These are phyloP conservation scores for Scartelaos histophorus DNA, from an alignment of 2,113 vertebrate genomes.

Conservation along the genomic window DNA sequence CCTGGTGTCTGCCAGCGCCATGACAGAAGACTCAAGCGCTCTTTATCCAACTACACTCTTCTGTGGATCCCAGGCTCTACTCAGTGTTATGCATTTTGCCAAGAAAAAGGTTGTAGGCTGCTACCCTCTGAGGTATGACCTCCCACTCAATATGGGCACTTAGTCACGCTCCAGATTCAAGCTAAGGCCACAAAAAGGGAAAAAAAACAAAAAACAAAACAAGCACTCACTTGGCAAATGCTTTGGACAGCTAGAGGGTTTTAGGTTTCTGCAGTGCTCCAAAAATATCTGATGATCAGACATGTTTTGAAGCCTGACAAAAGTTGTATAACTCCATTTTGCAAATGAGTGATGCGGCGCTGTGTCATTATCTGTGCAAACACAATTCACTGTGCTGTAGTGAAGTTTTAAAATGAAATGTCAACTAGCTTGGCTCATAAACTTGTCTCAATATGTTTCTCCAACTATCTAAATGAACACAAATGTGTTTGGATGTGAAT, in stretches of 20 bases:
- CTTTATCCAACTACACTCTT: constrained; percentile 6
- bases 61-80: not conserved
- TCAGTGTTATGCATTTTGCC: not conserved
- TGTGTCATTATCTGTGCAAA: not conserved
- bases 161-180: not conserved
- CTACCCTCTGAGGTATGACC: constrained; percentile 32
- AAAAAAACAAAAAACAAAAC: not conserved
- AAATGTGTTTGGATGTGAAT: not conserved
- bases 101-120: constrained; percentile 8
- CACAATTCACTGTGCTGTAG: not conserved
- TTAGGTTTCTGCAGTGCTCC: not conserved
- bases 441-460: too few species aligned
- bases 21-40: not conserved
- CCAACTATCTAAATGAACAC: too few species aligned
- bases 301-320: too few species aligned
- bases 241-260: not conserved
- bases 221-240: not conserved
- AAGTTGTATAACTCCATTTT: not conserved
- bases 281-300: too few species aligned
- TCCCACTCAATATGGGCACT: constrained; percentile 6
- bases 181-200: not conserved
- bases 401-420: not conserved
- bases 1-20: constrained; percentile 15
- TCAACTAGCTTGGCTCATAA: not conserved
- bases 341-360: not conserved